phyloP scores from a whole-genome alignment of 37 sponge, comb jelly and placozoan species.

The Haliclona indistincta region DNA sequence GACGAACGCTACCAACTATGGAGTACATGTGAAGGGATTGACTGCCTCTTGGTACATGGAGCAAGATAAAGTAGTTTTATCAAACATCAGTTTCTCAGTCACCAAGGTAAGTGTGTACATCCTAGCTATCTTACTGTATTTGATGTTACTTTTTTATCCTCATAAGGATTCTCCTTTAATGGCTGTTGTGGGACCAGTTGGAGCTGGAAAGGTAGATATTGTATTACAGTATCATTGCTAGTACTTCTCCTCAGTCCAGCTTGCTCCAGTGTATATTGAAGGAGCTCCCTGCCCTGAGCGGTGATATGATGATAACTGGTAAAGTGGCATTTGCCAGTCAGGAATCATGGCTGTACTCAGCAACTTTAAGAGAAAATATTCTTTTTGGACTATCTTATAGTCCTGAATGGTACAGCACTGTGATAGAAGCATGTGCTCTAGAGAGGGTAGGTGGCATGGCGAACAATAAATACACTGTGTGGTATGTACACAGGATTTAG shows the following conservation, averaged over 20 bases:
- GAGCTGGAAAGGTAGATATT: slow-evolving; percentile 63
- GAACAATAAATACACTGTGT: too few species aligned
- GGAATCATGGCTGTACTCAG: slow-evolving; percentile 76
- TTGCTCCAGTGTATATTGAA: slow-evolving; percentile 57
- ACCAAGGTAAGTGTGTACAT: slow-evolving; percentile 33
- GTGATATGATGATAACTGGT: slow-evolving; percentile 42
- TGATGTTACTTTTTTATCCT: too few species aligned
- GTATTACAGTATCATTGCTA: not conserved
- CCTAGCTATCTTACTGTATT: too few species aligned
- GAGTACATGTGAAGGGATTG: slow-evolving; percentile 1
- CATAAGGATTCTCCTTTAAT: slow-evolving; percentile 38
- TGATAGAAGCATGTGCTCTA: slow-evolving; percentile 63
- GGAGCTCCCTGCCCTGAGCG: slow-evolving; percentile 52
- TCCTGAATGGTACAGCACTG: slow-evolving; percentile 37
- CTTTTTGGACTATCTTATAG: slow-evolving; percentile 51
- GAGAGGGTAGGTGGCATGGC: too few species aligned
- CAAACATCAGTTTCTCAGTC: slow-evolving; percentile 33
- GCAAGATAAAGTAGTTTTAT: slow-evolving; percentile 24
- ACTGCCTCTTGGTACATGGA: slow-evolving; percentile 36
- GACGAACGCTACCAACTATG: not conserved
- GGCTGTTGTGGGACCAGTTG: slow-evolving; percentile 73
- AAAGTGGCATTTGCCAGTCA: slow-evolving; percentile 62
- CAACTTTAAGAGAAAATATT: slow-evolving; percentile 71
- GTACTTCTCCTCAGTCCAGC: slow-evolving; percentile 29
- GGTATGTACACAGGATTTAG: not conserved